Evolutionary conservation across 2,113 vertebrate species (phyloP).

Genomic region (Vulpes ferrilata): DNA sequence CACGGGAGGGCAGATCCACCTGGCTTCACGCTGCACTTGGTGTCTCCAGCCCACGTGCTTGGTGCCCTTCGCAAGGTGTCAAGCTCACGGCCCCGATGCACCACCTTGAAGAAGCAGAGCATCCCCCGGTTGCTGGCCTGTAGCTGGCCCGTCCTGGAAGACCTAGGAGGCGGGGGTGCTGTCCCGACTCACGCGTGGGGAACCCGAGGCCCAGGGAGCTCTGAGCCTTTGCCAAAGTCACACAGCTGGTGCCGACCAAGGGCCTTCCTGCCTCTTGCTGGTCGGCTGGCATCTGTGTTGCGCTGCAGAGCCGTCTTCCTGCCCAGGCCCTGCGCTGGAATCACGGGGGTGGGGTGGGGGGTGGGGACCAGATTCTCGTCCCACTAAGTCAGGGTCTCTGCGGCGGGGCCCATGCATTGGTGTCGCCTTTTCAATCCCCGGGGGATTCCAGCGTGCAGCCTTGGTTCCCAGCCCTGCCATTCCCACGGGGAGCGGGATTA

Average conservation of each 20-base stretch:
- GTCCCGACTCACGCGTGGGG: neutral
- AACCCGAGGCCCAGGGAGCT: neutral
- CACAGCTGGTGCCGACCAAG: neutral
- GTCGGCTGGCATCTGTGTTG: neutral
- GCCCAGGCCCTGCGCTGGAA: fast-evolving
- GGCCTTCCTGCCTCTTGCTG: fast-evolving
- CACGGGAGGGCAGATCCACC: neutral
- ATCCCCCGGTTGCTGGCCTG: neutral
- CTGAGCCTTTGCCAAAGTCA: neutral
- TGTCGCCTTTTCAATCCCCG: neutral
- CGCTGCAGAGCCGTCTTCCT: neutral
- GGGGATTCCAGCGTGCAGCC: neutral
- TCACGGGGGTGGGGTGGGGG: neutral
- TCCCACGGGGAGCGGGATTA: too few species aligned
- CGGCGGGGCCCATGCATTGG: fast-evolving
- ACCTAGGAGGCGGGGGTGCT: neutral
- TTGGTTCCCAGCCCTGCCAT: fast-evolving
- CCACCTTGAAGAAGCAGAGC: neutral
- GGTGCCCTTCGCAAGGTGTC: neutral
- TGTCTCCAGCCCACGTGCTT: fast-evolving
- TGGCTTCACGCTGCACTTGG: fast-evolving
- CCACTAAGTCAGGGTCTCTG: neutral
- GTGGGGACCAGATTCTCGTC: neutral
- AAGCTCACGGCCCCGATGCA: fast-evolving
- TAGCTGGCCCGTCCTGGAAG: neutral